Percentiles rank a stretch among this genome's conserved stretches.
Conservation (phyloP, 1,140 invertebrate species). For the Drosophila eugracilis region DNA sequence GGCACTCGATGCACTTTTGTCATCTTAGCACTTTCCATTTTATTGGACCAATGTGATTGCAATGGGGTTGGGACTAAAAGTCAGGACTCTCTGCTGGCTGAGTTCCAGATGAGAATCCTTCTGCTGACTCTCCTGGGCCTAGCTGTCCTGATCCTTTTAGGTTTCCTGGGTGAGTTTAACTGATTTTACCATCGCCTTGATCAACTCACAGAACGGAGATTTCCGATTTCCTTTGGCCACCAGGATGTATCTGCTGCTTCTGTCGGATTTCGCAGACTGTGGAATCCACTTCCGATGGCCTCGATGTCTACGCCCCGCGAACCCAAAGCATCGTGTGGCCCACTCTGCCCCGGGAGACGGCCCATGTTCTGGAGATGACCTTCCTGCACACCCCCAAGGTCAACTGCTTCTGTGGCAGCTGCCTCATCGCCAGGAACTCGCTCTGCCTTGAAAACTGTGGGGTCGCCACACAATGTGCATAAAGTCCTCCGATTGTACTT, state of each 20-base stretch:
- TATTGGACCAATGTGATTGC: conserved; percentile 6
- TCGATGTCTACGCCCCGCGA: conserved; percentile 64
- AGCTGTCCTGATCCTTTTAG: conserved; percentile 23
- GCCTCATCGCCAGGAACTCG: conserved; percentile 22
- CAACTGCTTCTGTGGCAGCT: conserved; percentile 39
- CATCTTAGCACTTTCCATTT: conserved; percentile 40
- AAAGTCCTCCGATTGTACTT: too few relatives aligned
- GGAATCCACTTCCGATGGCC: conserved; percentile 11
- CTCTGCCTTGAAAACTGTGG: conserved; percentile 32
- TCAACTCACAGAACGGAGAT: neutral
- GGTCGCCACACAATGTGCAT: conserved; percentile 28
- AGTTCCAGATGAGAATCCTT: conserved; percentile 18
- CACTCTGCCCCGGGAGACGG: conserved; percentile 38
- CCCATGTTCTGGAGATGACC: conserved; percentile 43
- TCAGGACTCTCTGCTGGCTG: conserved; percentile 1
- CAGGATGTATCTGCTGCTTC: conserved; percentile 50
- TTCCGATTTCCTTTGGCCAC: neutral
- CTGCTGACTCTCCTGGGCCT: conserved; percentile 25
- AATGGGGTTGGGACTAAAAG: neutral
- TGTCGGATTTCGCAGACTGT: conserved; percentile 17
- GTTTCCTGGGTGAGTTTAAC: conserved; percentile 48
- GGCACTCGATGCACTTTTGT: conserved; percentile 58
- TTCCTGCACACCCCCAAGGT: conserved; percentile 39
- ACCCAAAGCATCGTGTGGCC: conserved; percentile 70
- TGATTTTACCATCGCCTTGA: too few relatives aligned